Base-by-base conservation (phyloP, 2,888 invertebrate species). In the Rhingia rostrata region DNA sequence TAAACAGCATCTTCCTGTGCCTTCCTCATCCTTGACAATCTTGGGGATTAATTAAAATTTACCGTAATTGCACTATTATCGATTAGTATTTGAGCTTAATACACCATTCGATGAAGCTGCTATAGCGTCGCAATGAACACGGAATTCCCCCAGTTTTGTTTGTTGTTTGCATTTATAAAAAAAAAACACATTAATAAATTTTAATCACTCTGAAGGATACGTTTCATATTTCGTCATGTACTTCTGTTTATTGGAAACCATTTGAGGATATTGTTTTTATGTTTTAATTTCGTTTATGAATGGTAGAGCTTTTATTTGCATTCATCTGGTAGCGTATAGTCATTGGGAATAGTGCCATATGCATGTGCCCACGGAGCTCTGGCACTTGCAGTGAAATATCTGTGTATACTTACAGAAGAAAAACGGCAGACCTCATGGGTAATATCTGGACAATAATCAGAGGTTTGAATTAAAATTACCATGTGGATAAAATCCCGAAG, bases 31-130 rank as follows among this genome's bases (percentile, higher is more conserved):
- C 61, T 30, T 73, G 63, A 33, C 78, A 39, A 63, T 45, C 63
- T 64, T 22, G 32, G 53, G 63, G 64, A 74, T 83, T 83, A 83
- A 83, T 79, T 83, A 83, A 83, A 83, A 79, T 79, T 79, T 54
- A 67, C 63, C 78, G 58, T 83, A 83, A 83, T 83, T 74, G 69
- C 83, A 79, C 54, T 64, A 79, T 64, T 83, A 83, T 83, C 69
- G 83, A 83, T 83, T 81, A 39, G 69, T 45, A 54, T 61, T 45
- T 58, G 51, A 37, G 14, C 32, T 6, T 0, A 2, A 67, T 30
- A 7, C 53, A 7, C 14, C 35, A 4, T 7, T 6, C 33, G 22
- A 22, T 22, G 22, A 30, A 7, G 33, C 51, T 39, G 30, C 43
- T 43, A 61, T 6, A 10, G 14, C n/a, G 30, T 12, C 39, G n/a